These are phyloP conservation scores for Acholoe squamosa DNA, from an alignment of 2,888 invertebrate genomes.

Conservation along the genomic window DNA sequence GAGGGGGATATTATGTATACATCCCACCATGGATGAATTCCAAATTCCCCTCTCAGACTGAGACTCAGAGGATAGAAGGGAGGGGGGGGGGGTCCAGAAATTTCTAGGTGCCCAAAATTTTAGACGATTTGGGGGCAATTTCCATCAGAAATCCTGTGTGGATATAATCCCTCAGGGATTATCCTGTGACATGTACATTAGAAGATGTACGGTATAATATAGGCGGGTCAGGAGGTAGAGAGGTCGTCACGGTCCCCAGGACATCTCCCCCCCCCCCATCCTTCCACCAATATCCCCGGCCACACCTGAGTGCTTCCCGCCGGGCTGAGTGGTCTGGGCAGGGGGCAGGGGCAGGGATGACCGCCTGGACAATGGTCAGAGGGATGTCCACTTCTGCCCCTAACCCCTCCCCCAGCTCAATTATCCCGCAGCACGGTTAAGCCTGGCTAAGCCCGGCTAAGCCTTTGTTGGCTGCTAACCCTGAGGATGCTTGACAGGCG, in stretches of 20 bases:
- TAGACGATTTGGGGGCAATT: no score
- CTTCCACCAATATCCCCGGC: no score
- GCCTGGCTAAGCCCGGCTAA: conserved; percentile 50
- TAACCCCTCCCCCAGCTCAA: not conserved
- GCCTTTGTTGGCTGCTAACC: conserved; percentile 24
- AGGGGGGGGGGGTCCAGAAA: no score
- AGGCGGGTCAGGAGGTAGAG: not conserved
- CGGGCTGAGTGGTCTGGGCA: not conserved
- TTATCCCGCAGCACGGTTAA: conserved; percentile 29
- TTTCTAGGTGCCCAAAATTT: no score
- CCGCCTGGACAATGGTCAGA: conserved; percentile 1
- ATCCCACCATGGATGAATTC: no score
- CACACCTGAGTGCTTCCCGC: conserved; percentile 3
- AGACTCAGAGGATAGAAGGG: no score
- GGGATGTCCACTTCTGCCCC: conserved; percentile 13
- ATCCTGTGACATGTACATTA: not conserved
- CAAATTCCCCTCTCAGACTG: no score
- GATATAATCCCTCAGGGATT: not conserved
- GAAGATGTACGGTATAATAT: not conserved
- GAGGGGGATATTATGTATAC: no score
- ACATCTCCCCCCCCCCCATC: not conserved
- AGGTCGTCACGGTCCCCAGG: not conserved
- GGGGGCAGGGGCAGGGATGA: not conserved
- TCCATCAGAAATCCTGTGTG: not conserved
- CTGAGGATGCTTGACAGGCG: not conserved